Conservation (phyloP, 2,888 invertebrate species). For the Hoplodrina blanda region DNA sequence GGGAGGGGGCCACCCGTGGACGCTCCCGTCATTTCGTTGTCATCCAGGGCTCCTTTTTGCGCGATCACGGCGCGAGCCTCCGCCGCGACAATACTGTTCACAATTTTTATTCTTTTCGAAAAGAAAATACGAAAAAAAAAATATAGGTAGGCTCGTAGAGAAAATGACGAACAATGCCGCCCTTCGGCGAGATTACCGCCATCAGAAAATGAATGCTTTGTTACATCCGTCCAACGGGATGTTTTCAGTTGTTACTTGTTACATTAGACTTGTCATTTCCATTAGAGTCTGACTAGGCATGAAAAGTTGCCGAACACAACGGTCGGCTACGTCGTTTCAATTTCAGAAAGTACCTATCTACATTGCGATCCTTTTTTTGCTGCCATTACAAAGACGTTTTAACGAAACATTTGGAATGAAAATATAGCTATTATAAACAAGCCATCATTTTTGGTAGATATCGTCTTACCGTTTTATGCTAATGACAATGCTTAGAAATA, state of each 20-base stretch:
- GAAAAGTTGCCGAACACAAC: constrained; percentile 79
- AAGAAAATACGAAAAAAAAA: constrained; percentile 85
- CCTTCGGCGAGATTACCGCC: constrained; percentile 90
- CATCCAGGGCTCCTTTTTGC: constrained; percentile 88
- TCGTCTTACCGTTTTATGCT: constrained; percentile 37
- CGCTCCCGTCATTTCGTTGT: constrained; percentile 89
- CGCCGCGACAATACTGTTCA: constrained; percentile 89
- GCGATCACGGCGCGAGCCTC: constrained; percentile 85
- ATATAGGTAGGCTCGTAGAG: constrained; percentile 74
- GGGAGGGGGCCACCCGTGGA: constrained; percentile 82
- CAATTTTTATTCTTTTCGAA: constrained; percentile 88
- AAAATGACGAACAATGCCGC: constrained; percentile 89
- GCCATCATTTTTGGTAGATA: constrained; percentile 43
- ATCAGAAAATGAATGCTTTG: constrained; percentile 90
- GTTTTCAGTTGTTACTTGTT: constrained; percentile 88
- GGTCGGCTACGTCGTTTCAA: constrained; percentile 77
- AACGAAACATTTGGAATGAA: constrained; percentile 47
- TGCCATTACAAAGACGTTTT: constrained; percentile 49
- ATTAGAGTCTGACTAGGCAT: constrained; percentile 80
- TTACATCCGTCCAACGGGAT: constrained; percentile 84
- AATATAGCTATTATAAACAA: constrained; percentile 33
- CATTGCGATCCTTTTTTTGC: constrained; percentile 58
- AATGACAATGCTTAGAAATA: constrained; percentile 39
- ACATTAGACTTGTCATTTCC: constrained; percentile 88
- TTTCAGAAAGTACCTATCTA: constrained; percentile 66